phyloP scores from a whole-genome alignment of 2,797 vertebrate genomes.

The Parauchenoglanis punctatus region DNA sequence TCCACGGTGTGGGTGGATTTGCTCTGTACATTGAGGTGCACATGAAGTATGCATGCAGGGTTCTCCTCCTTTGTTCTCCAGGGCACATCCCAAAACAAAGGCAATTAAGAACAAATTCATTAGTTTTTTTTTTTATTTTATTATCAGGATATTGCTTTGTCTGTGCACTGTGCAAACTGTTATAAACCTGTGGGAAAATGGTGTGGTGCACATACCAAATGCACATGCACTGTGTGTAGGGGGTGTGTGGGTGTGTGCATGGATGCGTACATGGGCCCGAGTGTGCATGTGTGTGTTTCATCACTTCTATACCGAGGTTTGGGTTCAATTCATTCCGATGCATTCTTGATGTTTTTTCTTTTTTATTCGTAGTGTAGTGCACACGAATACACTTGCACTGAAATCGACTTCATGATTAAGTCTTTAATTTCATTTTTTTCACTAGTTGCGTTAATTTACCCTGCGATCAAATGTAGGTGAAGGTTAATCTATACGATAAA shows the following conservation, averaged over 20 bases:
- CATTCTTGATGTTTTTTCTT: not conserved
- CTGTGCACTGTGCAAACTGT: slow-evolving; percentile 32
- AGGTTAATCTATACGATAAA: not conserved
- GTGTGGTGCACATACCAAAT: slow-evolving; percentile 2
- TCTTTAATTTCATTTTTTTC: not conserved
- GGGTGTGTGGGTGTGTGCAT: slow-evolving; percentile 28
- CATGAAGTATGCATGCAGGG: slow-evolving; percentile 43
- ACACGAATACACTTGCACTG: not conserved
- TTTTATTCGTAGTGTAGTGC: not conserved
- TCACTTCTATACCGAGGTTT: not conserved
- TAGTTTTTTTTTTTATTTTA: slow-evolving; percentile 53
- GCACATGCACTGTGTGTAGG: not conserved
- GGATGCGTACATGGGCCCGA: not conserved
- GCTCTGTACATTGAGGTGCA: slow-evolving; percentile 50
- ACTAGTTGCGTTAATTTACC: not conserved
- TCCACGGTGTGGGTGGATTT: slow-evolving; percentile 49
- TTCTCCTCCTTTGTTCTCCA: slow-evolving; percentile 69
- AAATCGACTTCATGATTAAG: not conserved
- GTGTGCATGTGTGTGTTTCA: slow-evolving; percentile 11
- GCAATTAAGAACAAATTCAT: slow-evolving; percentile 65
- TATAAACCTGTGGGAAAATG: slow-evolving; percentile 45
- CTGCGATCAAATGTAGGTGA: not conserved
- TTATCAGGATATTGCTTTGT: slow-evolving; percentile 32
- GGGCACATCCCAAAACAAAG: slow-evolving; percentile 65
- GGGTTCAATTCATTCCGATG: not conserved